Conservation (phyloP, 2,888 invertebrate genomes). For the Frankliniella fusca region DNA sequence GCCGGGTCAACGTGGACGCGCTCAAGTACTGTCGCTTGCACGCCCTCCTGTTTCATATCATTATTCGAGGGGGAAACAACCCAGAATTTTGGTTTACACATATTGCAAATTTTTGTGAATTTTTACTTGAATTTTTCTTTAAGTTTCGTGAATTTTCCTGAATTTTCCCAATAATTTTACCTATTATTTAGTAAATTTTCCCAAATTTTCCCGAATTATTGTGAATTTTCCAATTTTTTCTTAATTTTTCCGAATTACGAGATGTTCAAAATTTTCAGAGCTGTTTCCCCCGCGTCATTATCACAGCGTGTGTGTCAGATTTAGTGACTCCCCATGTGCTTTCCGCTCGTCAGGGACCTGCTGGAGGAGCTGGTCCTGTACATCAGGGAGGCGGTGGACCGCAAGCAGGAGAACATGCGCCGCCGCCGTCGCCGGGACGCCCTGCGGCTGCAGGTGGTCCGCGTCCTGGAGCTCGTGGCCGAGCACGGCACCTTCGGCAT, state of each 20-base stretch:
- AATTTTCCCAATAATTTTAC: conserved; percentile 3
- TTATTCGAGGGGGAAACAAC: too few species aligned
- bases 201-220: too few species aligned
- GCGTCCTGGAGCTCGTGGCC: conserved; percentile 87
- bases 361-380: conserved; percentile 91
- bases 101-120: conserved; percentile 30
- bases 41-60: not conserved
- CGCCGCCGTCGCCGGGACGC: conserved; percentile 86
- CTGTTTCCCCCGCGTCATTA: too few species aligned
- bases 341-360: conserved; percentile 65
- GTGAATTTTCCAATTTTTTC: too few species aligned
- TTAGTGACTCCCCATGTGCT: conserved; percentile 27
- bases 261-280: too few species aligned
- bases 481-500: conserved; percentile 84
- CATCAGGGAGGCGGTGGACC: conserved; percentile 92
- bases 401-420: conserved; percentile 95
- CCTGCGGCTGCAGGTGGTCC: conserved; percentile 82
- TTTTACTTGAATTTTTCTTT: conserved; percentile 27
- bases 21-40: conserved; percentile 64
- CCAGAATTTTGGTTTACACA: not conserved
- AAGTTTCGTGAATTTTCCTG: not conserved
- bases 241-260: too few species aligned
- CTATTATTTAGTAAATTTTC: too few species aligned
- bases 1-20: conserved; percentile 91
- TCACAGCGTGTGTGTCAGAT: not conserved